Evolutionary conservation across 2,113 vertebrate genomes (phyloP).

Genomic region (Boleophthalmus pectinirostris): DNA sequence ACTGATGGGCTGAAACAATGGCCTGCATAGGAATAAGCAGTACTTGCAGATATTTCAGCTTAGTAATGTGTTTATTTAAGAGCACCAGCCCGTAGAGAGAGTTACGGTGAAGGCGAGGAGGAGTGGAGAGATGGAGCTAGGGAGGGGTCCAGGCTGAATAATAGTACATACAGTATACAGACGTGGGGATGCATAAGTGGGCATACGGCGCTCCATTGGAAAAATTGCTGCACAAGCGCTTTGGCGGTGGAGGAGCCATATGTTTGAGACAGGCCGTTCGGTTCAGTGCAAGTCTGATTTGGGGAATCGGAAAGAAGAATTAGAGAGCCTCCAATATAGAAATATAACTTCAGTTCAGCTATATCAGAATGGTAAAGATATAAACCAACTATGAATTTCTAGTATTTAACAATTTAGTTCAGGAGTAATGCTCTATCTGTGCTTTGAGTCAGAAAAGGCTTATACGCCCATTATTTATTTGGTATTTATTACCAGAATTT

Average conservation of each 20-base stretch:
- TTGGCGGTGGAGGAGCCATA: constrained; percentile 49
- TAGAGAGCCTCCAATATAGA: not conserved
- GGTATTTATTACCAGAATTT: too few relatives aligned
- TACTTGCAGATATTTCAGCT: constrained; percentile 66
- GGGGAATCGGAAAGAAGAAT: not conserved
- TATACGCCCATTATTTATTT: too few relatives aligned
- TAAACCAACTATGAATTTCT: too few relatives aligned
- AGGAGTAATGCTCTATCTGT: not conserved
- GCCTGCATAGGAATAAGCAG: constrained; percentile 36
- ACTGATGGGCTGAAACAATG: constrained; percentile 54
- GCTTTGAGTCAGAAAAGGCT: too few relatives aligned
- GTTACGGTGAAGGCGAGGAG: constrained; percentile 24
- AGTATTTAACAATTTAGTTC: not conserved
- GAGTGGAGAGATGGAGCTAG: constrained; percentile 43
- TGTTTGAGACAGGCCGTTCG: constrained; percentile 60
- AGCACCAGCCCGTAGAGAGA: constrained; percentile 23
- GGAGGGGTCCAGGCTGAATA: constrained; percentile 48
- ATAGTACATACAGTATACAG: constrained; percentile 59
- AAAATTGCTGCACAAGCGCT: constrained; percentile 60
- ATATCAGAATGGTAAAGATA: not conserved
- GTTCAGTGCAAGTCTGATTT: constrained; percentile 35
- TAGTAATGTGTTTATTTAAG: constrained; percentile 68
- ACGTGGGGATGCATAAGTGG: constrained; percentile 59
- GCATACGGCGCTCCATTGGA: constrained; percentile 35
- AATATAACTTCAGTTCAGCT: too few relatives aligned